Evolutionary conservation across 2,797 vertebrate genomes (phyloP).

Genomic region (Argyrosomus regius): DNA sequence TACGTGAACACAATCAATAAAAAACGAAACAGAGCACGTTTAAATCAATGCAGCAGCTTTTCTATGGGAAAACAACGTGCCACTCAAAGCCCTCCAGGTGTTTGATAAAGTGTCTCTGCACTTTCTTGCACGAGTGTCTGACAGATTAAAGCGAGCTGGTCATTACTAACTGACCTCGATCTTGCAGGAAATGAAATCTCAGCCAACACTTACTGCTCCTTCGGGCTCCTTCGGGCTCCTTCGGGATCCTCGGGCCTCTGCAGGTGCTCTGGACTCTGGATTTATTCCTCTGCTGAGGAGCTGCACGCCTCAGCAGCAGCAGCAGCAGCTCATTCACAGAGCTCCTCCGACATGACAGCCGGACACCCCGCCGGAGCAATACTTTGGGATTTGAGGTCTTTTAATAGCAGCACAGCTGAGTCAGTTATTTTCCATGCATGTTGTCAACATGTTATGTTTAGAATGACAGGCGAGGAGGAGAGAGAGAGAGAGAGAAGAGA

Average conservation of each 20-base stretch:
- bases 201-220: constrained; percentile 51
- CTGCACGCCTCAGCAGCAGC: constrained; percentile 48
- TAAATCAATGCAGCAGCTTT: background rate
- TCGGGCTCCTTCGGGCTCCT: background rate
- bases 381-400: constrained; percentile 77
- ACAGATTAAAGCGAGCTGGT: constrained; percentile 4
- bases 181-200: constrained; percentile 4
- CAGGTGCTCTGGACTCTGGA: constrained; percentile 28
- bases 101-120: background rate
- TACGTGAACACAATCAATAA: constrained; percentile 4
- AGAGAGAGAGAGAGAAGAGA: background rate
- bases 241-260: constrained; percentile 19
- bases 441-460: constrained; percentile 70
- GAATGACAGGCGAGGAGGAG: constrained; percentile 41
- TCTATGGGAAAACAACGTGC: no score
- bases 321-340: constrained; percentile 35
- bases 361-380: constrained; percentile 39
- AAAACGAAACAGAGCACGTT: background rate
- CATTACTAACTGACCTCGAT: background rate
- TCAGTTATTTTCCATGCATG: constrained; percentile 67
- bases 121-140: background rate
- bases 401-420: constrained; percentile 87
- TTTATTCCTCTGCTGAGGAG: constrained; percentile 49
- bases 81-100: background rate
- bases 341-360: constrained; percentile 47